Evolutionary conservation across 1,140 invertebrate species (phyloP).

Genomic region (Tetramorium simillimum): DNA sequence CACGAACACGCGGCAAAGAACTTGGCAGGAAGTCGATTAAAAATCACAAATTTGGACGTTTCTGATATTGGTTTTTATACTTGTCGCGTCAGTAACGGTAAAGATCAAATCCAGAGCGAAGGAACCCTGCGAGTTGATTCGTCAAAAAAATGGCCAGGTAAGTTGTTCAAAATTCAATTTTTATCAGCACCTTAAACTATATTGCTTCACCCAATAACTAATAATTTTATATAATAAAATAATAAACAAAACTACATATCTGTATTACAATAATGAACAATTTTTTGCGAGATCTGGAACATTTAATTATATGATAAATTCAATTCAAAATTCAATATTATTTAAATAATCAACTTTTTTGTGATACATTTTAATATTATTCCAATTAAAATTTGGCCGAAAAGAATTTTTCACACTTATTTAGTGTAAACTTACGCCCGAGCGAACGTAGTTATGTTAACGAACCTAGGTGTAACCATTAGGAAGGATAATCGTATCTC

Average conservation of each 20-base stretch:
- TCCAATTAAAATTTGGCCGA: not conserved
- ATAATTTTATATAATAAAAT: not conserved
- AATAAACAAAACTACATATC: not conserved
- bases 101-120: slow-evolving; percentile 87
- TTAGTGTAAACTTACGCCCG: slow-evolving; percentile 24
- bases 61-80: slow-evolving; percentile 90
- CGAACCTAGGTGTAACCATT: slow-evolving; percentile 43
- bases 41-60: slow-evolving; percentile 88
- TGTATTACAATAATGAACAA: not conserved
- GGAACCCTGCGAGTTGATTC: slow-evolving; percentile 87
- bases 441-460: slow-evolving; percentile 25
- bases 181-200: not conserved
- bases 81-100: slow-evolving; percentile 88
- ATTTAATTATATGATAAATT: not conserved
- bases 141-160: slow-evolving; percentile 71
- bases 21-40: slow-evolving; percentile 81
- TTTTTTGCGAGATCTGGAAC: not conserved
- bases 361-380: not conserved
- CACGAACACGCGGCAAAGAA: slow-evolving; percentile 77
- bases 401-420: slow-evolving; percentile 4
- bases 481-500: slow-evolving; percentile 55
- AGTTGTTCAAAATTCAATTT: slow-evolving; percentile 55
- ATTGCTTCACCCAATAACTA: not conserved
- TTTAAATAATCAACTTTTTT: not conserved
- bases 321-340: not conserved